Base-by-base conservation (phyloP, 2,888 invertebrate species). In the Temnothorax rugatulus region DNA sequence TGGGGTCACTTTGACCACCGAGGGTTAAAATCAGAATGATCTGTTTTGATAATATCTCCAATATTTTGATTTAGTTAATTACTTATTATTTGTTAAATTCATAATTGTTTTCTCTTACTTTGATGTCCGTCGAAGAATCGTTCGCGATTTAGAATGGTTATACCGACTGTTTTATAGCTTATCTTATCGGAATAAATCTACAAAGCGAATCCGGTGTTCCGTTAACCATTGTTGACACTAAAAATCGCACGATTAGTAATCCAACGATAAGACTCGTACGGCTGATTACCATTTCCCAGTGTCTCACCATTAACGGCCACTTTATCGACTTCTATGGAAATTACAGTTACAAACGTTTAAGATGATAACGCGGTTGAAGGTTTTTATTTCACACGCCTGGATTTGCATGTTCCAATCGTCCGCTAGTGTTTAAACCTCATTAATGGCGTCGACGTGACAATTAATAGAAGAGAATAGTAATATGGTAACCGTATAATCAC, bases 201-300 rank as follows among this genome's bases (percentile, higher is more conserved):
- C 76, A 41, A 57, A 50, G 63, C 73, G 59, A 73, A 54, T 63
- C 25, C 29, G n/a, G 11, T 29, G 69, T 69, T 44, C 66, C 81
- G 66, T 76, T 86, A 84, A 86, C 76, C 81, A 77, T 86, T 82
- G 76, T 86, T 82, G 77, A 82, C 73, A 73, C 21, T 84, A 73
- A 86, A 73, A 77, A 77, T 83, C 44, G 25, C 54, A 64, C 57
- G 71, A 81, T 82, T 59, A 25, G 59, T 52, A 66, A 76, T 59
- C 38, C 76, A 64, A 0, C 15, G 61, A 79, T 84, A 68, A 74
- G 25, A 29, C 25, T 64, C n/a, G 34, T 66, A 21, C 9, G 8
- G 5, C 69, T 41, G 64, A 69, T 69, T 75, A 75, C 25, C 21
- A 68, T 21, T 82, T 64, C 47, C 29, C 18, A 50, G 21, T 71